Evolutionary conservation across 1,140 invertebrate genomes (phyloP), one percentile per base, ranked within the genome.

Genomic region (Cyclargus thomasi): DNA sequence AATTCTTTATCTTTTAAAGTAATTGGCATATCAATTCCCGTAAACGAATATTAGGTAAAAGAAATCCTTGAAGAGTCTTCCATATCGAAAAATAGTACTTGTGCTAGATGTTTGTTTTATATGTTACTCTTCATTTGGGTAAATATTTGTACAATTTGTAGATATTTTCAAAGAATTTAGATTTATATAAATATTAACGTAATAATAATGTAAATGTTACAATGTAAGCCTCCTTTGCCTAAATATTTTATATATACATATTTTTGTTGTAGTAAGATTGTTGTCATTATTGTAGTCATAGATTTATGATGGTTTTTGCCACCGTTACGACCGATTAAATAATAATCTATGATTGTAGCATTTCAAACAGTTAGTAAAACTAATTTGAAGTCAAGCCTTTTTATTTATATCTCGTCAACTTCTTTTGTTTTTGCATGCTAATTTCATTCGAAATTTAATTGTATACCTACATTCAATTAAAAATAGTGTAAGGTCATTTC

Each of bases 1-100:
- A 79, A 80, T 79, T 75, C 70, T 82, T 83, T 83, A 78, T 83
- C 77, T 74, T 72, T 79, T 78, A 83, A 83, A 79, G 78, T 77
- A 79, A 90, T 88, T 88, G 86, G 87, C 87, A 90, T 90, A 90
- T 90, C 87, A 90, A 84, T 78, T 83, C 82, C 85, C 86, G 83
- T 75, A 84, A 85, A 90, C 79, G 77, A 86, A 86, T 88, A 80
- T 83, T 82, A 86, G 80, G 79, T 83, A 83, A 82, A 80, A 74
- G 77, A 80, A 84, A 81, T 79, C 76, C 76, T 83, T 84, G 77
- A 82, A 80, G 78, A 85, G 87, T 90, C 87, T 90, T 90, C 87
- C 87, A 90, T 88, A 88, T 90, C 86, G 82, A 88, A 85, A 90
- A 74, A 90, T 87, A 88, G 83, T 78, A 78, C 74, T 82, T 84